phyloP scores from a whole-genome alignment of 2,113 vertebrate species.

The Dendropsophus ebraccatus region DNA sequence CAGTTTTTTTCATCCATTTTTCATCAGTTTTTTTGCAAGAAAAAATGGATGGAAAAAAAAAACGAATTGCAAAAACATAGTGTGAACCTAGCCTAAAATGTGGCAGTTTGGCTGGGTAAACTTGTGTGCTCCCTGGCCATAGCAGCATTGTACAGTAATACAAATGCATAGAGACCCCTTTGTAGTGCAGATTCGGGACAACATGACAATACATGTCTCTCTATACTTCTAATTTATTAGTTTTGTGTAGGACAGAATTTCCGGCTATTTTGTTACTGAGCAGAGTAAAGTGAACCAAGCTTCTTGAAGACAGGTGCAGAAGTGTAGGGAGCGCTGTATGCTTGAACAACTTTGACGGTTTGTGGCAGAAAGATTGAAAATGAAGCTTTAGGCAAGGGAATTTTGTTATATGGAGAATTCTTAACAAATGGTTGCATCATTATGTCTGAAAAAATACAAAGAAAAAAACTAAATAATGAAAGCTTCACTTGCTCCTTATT shows the following conservation, averaged over 20 bases:
- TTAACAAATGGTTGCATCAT: slow-evolving; percentile 51
- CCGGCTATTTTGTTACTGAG: background rate
- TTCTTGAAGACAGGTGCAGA: slow-evolving; percentile 19
- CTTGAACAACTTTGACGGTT: slow-evolving; percentile 22
- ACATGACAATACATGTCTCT: background rate
- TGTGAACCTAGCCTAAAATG: too few species aligned
- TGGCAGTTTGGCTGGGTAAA: background rate
- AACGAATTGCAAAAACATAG: too few species aligned
- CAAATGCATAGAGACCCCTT: background rate
- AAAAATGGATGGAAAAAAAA: too few species aligned
- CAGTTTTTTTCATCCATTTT: too few species aligned
- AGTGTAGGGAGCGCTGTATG: slow-evolving; percentile 1
- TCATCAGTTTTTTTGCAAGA: too few species aligned
- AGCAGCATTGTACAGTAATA: background rate
- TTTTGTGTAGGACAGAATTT: background rate
- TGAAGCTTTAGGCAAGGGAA: slow-evolving; percentile 31
- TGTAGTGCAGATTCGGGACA: background rate
- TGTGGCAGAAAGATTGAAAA: slow-evolving; percentile 25
- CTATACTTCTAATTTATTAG: slow-evolving; percentile 12
- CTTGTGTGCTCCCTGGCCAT: background rate
- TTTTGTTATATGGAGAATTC: slow-evolving; percentile 39
- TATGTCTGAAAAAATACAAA: background rate
- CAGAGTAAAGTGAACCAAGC: background rate
- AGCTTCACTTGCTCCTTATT: slow-evolving; percentile 46
- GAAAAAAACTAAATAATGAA: slow-evolving; percentile 36